phyloP scores from a whole-genome alignment of 2,113 vertebrate genomes.

The Scalopus aquaticus region DNA sequence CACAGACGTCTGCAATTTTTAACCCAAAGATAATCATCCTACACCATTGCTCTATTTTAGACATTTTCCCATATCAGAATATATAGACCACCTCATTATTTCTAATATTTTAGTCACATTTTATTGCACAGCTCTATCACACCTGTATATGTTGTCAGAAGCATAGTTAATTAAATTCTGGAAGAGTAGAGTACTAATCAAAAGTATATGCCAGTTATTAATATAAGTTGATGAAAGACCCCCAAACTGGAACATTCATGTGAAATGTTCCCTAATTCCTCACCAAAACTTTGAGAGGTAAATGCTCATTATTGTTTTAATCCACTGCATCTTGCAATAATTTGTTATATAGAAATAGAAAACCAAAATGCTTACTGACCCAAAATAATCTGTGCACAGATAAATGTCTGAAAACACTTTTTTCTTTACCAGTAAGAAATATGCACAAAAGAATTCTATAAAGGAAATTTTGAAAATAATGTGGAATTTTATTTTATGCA shows the following conservation, averaged over 20 bases:
- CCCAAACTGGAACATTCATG: background rate
- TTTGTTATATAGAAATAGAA: conserved; percentile 41
- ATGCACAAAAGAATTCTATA: background rate
- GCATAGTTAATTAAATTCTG: background rate
- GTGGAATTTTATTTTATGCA: conserved; percentile 9
- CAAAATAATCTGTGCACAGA: background rate
- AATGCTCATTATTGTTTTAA: conserved; percentile 1
- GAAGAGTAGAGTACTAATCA: background rate
- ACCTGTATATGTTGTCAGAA: background rate
- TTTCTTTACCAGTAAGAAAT: conserved; percentile 9
- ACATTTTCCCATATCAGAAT: background rate
- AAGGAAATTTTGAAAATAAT: background rate
- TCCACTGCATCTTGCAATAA: background rate
- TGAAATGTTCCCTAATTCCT: background rate
- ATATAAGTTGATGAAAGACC: background rate
- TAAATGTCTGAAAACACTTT: conserved; percentile 29
- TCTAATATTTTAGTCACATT: background rate
- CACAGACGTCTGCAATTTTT: background rate
- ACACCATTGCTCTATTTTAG: background rate
- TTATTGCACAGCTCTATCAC: background rate
- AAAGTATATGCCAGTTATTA: background rate
- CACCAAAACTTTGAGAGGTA: background rate
- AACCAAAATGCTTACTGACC: background rate
- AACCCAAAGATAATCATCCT: background rate
- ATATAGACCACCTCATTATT: background rate